phyloP scores from a whole-genome alignment of 2,888 invertebrate species.

The Ophioninae sp. region DNA sequence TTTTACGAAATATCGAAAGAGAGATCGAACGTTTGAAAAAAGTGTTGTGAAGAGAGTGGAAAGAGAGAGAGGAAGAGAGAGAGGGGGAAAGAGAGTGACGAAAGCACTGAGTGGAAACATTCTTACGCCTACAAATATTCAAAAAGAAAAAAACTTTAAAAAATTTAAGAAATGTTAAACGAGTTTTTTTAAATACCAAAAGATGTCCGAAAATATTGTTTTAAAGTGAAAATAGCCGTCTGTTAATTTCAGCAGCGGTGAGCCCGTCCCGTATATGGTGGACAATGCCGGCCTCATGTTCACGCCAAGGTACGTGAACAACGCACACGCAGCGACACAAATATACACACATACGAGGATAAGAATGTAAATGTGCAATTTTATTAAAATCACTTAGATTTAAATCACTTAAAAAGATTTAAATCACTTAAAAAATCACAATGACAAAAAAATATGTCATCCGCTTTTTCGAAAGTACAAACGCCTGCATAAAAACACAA shows the following conservation, averaged over 20 bases:
- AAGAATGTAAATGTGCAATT: too few species aligned
- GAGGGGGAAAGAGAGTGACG: slow-evolving; percentile 3
- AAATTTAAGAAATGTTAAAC: neutral
- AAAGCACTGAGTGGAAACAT: slow-evolving; percentile 39
- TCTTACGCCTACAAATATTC: slow-evolving; percentile 1
- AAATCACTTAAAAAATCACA: too few species aligned
- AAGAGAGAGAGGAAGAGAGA: slow-evolving; percentile 1
- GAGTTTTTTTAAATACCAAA: neutral
- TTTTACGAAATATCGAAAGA: too few species aligned
- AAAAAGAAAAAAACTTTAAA: slow-evolving; percentile 19
- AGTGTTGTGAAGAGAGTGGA: too few species aligned
- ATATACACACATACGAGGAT: slow-evolving; percentile 9
- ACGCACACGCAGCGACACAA: slow-evolving; percentile 66
- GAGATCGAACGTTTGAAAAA: too few species aligned
- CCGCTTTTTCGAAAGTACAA: too few species aligned
- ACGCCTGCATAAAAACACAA: too few species aligned
- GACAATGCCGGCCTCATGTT: slow-evolving; percentile 82
- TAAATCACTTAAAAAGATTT: too few species aligned
- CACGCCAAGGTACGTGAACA: slow-evolving; percentile 83
- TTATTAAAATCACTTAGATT: too few species aligned
- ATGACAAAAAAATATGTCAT: too few species aligned
- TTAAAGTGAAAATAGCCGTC: slow-evolving; percentile 73
- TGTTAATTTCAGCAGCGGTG: slow-evolving; percentile 79
- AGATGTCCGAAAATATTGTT: slow-evolving; percentile 65
- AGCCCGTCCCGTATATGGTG: slow-evolving; percentile 81